Evolutionary conservation across 1,140 invertebrate species (phyloP), one percentile per base, ranked within the genome.

Genomic region (Ceratina calcarata): DNA sequence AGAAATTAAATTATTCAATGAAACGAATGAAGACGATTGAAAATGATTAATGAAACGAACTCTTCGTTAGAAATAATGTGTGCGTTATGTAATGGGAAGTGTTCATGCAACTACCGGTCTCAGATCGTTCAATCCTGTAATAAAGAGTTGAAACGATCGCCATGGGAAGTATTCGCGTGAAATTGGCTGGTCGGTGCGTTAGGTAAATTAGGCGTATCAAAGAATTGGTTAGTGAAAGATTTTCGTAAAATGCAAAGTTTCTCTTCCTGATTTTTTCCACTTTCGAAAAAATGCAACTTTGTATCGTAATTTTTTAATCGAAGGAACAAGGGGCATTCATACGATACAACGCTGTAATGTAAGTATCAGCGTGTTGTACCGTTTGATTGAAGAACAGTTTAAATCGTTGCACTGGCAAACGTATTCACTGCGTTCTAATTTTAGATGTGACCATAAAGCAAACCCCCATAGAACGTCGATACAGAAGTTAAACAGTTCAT

Each of bases 21-120:
- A n/a, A n/a, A n/a, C n/a, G n/a, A n/a, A n/a, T n/a, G n/a, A n/a
- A n/a, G n/a, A n/a, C n/a, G n/a, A n/a, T n/a, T n/a, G 32, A 37
- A 37, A 37, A 37, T 37, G 32, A 6, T 37, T 37, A 37, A 37
- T 37, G 32, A 37, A 64, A n/a, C n/a, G n/a, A n/a, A n/a, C n/a
- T n/a, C n/a, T n/a, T n/a, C n/a, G n/a, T n/a, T n/a, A n/a, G n/a
- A n/a, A n/a, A n/a, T n/a, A n/a, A 78, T 61, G 32, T 27, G 37
- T 32, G 7, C 4, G 61, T 58, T 78, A 37, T 60, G n/a, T 15
- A 84, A 74, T 3, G 32, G 20, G 24, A 24, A 83, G 71, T 58
- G n/a, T n/a, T n/a, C n/a, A n/a, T n/a, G n/a, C n/a, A n/a, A 53
- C 51, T 37, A 16, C 22, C 32, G 22, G 68, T 70, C 20, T 58